phyloP scores from a whole-genome alignment of 2,113 vertebrate genomes.

The Misgurnus anguillicaudatus region DNA sequence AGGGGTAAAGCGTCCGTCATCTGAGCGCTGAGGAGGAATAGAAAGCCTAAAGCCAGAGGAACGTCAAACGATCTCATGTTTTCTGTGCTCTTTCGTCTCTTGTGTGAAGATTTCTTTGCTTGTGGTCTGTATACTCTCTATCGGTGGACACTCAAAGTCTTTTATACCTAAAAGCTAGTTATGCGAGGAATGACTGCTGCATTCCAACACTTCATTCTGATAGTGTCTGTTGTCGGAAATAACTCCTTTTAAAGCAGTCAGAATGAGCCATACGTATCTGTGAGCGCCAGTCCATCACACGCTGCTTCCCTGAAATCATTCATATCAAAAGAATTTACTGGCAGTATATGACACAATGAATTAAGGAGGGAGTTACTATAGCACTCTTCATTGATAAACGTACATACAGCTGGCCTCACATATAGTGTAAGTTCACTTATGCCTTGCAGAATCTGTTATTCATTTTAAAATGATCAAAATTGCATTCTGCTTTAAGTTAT shows the following conservation, averaged over 20 bases:
- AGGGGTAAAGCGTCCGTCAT: slow-evolving; percentile 68
- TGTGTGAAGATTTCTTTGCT: slow-evolving; percentile 40
- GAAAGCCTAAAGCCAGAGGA: slow-evolving; percentile 53
- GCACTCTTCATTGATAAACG: too few relatives aligned
- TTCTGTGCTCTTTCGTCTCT: slow-evolving; percentile 30
- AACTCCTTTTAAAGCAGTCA: slow-evolving; percentile 73
- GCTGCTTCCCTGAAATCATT: slow-evolving; percentile 40
- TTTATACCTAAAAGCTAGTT: slow-evolving; percentile 69
- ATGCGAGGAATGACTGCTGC: slow-evolving; percentile 71
- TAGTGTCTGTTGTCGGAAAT: slow-evolving; percentile 73
- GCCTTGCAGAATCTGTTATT: too few relatives aligned
- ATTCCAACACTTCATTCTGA: slow-evolving; percentile 78
- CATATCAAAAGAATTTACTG: background rate
- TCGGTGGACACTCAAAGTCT: slow-evolving; percentile 48
- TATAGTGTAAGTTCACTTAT: too few relatives aligned
- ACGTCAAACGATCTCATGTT: slow-evolving; percentile 30
- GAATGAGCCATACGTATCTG: background rate
- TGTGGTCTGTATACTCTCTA: slow-evolving; percentile 52
- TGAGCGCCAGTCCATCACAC: background rate
- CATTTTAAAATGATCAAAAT: too few relatives aligned
- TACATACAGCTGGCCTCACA: too few relatives aligned
- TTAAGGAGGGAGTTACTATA: too few relatives aligned
- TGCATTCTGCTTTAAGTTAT: too few relatives aligned
- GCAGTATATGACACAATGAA: too few relatives aligned
- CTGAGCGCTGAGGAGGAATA: slow-evolving; percentile 70